Conservation (phyloP, 2,888 invertebrate genomes). For the Andrena praecox region DNA sequence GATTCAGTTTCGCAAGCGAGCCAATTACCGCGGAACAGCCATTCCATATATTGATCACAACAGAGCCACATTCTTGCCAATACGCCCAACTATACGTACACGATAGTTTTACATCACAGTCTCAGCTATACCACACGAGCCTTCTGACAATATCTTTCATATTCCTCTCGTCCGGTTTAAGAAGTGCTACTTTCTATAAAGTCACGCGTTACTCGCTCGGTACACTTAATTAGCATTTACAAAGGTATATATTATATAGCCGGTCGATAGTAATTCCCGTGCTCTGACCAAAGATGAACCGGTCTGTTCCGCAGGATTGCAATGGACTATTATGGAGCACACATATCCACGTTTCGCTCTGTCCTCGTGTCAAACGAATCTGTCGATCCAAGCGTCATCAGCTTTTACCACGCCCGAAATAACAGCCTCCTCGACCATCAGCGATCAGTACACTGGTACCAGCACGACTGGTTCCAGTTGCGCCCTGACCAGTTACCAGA, state of each 20-base stretch:
- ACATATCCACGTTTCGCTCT: conserved; percentile 91
- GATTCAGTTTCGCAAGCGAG: conserved; percentile 7
- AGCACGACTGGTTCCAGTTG: conserved; percentile 85
- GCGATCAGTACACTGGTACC: conserved; percentile 87
- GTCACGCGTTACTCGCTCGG: conserved; percentile 19
- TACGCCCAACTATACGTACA: neutral
- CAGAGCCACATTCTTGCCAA: conserved; percentile 9
- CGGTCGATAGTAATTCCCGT: conserved; percentile 68
- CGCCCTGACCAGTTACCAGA: conserved; percentile 80
- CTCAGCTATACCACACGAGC: conserved; percentile 14
- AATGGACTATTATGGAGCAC: conserved; percentile 94
- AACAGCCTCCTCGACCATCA: conserved; percentile 86
- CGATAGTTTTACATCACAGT: neutral
- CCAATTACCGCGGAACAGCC: conserved; percentile 16
- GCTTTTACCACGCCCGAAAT: conserved; percentile 85
- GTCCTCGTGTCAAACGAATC: conserved; percentile 88
- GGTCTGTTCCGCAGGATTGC: conserved; percentile 89
- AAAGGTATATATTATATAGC: conserved; percentile 25
- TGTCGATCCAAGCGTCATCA: conserved; percentile 84
- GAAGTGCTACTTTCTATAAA: neutral
- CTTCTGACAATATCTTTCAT: neutral
- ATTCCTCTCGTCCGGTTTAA: neutral
- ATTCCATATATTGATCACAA: conserved; percentile 9
- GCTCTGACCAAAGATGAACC: conserved; percentile 76
- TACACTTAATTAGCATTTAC: conserved; percentile 34